Base-by-base conservation (phyloP, 2,888 invertebrate species). In the Prenolepis imparis region DNA sequence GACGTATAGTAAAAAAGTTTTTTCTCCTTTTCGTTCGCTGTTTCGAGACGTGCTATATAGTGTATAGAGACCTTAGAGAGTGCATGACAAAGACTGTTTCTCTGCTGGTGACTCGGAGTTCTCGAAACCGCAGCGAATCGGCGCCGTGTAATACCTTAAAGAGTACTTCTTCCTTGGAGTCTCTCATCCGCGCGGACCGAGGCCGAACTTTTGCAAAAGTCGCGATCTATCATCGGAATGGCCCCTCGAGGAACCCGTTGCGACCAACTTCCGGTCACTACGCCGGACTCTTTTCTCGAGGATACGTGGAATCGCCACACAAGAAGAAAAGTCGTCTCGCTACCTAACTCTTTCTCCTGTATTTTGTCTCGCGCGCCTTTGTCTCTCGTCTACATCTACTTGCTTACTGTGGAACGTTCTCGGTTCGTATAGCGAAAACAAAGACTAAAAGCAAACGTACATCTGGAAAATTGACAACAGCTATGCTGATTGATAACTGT, bases 211-310 rank as follows among this genome's bases (percentile, higher is more conserved):
- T 81, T 66, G 59, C 72, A 61, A 75, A 78, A 81, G 78, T 44
- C 77, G 64, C 81, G 77, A 86, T 86, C 88, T 83, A 86, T 88
- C 88, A 84, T 88, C 86, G 87, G 75, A 87, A 86, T 87, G 84
- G 87, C 83, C 89, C 87, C 87, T 86, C 84, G 86, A 89, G 89
- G 84, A 84, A 84, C 89, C 82, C 85, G 85, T 89, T 84, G 72
- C 81, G 78, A 74, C 73, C 74, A 86, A 87, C 87, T 87, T 87
- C 84, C 77, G 84, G 84, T 84, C 84, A 86, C 84, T 86, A 86
- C 81, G 70, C 73, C 68, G 73, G 81, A 74, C 78, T 70, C 57
- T 72, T 52, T 73, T 84, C 52, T 18, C 68, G 77, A 81, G 72
- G 61, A 67, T 67, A 73, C 64, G 66, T 55, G 85, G 84, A 88